Conservation (phyloP, 2,113 vertebrate genomes). For the Proteles cristata region DNA sequence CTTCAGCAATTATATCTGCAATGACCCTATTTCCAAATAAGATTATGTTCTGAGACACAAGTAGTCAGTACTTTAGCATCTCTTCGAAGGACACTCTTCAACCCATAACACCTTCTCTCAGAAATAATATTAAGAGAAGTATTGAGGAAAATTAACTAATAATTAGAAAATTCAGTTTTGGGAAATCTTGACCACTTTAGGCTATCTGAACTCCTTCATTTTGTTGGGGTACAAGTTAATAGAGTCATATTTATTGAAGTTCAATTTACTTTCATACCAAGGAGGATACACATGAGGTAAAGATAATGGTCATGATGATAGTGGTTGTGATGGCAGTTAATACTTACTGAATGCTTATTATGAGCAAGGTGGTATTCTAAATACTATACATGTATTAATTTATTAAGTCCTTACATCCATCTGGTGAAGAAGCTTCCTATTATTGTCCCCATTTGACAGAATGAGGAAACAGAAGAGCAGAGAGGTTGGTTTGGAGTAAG, state of each 20-base stretch:
- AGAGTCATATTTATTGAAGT: constrained; percentile 16
- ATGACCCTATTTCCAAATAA: not conserved
- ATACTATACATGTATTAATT: not conserved
- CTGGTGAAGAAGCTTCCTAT: not conserved
- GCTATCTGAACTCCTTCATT: not conserved
- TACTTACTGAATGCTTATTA: not conserved
- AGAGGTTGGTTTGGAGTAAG: not conserved
- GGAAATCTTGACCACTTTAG: not conserved
- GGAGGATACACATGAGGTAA: not conserved
- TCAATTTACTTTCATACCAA: not conserved
- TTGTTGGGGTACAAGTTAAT: not conserved
- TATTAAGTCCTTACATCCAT: not conserved
- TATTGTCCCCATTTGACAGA: not conserved
- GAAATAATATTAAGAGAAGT: not conserved
- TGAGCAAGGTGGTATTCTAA: not conserved
- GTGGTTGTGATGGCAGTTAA: not conserved
- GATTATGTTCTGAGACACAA: not conserved
- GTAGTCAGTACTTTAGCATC: not conserved
- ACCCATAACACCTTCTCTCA: not conserved
- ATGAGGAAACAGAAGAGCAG: not conserved
- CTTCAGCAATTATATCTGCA: not conserved
- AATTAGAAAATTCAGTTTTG: constrained; percentile 4
- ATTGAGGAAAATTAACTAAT: not conserved
- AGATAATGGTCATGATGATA: not conserved
- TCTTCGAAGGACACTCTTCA: not conserved